A percentile compares a stretch with the other conserved stretches of the same genome.
phyloP scores from a whole-genome alignment of 53 echinoderm and acorn worm species.

The Antedon mediterranea region DNA sequence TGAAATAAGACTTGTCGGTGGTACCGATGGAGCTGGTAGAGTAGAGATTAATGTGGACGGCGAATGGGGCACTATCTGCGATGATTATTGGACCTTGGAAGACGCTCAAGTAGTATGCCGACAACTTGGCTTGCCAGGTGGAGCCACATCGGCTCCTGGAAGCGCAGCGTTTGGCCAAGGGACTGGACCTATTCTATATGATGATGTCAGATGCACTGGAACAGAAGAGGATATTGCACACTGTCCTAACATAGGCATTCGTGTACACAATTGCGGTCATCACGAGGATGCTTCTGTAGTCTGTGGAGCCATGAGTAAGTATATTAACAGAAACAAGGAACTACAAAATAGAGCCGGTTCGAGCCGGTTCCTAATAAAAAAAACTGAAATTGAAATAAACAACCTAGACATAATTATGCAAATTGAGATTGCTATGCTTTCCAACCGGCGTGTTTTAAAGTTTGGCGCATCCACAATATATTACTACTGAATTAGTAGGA shows the following conservation, averaged over 20 bases:
- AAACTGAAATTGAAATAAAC: no score
- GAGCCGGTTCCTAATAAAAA: no score
- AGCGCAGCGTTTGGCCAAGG: slow-evolving; percentile 19
- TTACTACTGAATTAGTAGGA: no score
- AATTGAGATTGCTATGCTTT: no score
- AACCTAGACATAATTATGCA: no score
- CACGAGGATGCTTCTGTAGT: slow-evolving; percentile 2
- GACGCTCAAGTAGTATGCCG: slow-evolving; percentile 38
- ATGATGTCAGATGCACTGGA: slow-evolving; percentile 10
- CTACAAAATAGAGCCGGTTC: no score
- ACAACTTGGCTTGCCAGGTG: slow-evolving; percentile 22
- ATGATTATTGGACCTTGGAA: slow-evolving; percentile 21
- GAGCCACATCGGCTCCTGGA: neutral
- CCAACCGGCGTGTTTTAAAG: no score
- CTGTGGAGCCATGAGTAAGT: neutral
- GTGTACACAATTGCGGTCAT: slow-evolving; percentile 17
- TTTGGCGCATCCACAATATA: no score
- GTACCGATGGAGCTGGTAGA: neutral
- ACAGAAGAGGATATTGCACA: slow-evolving; percentile 5
- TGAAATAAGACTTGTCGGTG: neutral
- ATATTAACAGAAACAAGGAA: no score
- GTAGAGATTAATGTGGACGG: slow-evolving; percentile 20
- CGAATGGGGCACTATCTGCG: slow-evolving; percentile 39
- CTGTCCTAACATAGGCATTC: slow-evolving; percentile 21
- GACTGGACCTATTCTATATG: slow-evolving; percentile 5